Evolutionary conservation across 2,113 vertebrate species (phyloP).

Genomic region (Ceuthmochares aereus): DNA sequence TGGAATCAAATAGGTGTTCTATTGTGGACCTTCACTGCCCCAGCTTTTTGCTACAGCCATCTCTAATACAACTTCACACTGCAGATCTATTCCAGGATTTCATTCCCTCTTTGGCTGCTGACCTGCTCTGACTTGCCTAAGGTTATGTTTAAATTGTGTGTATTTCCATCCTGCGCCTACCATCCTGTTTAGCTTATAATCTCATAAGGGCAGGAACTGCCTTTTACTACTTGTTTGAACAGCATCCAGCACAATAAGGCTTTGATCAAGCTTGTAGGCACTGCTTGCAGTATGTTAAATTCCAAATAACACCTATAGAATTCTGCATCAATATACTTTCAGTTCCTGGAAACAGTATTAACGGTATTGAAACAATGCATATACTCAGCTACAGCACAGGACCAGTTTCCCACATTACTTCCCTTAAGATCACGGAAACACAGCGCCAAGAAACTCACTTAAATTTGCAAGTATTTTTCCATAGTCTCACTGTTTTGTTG

Average conservation of each 20-base stretch:
- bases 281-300: neutral
- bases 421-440: neutral
- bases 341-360: neutral
- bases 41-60: neutral
- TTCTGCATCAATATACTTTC: neutral
- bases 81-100: neutral
- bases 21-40: neutral
- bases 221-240: conserved; percentile 56
- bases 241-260: conserved; percentile 19
- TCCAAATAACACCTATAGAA: neutral
- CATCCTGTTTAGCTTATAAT: conserved; percentile 26
- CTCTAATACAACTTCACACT: neutral
- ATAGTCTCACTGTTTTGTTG: neutral
- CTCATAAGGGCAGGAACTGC: neutral
- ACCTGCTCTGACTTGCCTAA: conserved; percentile 24
- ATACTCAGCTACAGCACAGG: neutral
- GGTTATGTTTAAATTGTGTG: neutral
- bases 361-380: neutral
- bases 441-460: neutral
- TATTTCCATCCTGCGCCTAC: neutral
- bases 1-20: neutral
- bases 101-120: neutral
- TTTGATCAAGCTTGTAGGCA: conserved; percentile 26
- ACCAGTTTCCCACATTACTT: neutral
- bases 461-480: neutral